Percentiles rank a stretch among this genome's conserved stretches.
These are phyloP conservation scores for Oxyura jamaicensis DNA, from an alignment of 2,113 vertebrate species.

Conservation along the genomic window DNA sequence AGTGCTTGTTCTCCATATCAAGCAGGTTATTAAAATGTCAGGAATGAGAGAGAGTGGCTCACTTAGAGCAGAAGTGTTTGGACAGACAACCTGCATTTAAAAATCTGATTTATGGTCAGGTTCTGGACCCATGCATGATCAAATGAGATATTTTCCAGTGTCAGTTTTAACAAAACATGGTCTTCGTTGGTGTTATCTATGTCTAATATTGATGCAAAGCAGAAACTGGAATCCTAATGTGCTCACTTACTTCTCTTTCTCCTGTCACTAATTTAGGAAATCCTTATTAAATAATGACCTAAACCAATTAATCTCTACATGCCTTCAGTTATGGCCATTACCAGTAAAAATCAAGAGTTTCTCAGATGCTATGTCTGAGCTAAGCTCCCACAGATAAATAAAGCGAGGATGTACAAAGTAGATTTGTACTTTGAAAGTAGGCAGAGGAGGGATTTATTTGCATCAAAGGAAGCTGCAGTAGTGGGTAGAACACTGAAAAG, in stretches of 20 bases:
- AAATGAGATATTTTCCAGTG: not conserved
- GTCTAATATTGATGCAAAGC: not conserved
- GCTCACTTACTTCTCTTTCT: slow-evolving; percentile 18
- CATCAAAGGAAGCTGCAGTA: slow-evolving; percentile 55
- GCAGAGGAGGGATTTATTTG: slow-evolving; percentile 59
- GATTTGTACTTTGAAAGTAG: slow-evolving; percentile 52
- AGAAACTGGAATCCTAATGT: slow-evolving; percentile 4
- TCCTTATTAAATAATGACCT: slow-evolving; percentile 32
- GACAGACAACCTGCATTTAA: slow-evolving; percentile 18
- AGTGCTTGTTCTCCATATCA: not conserved
- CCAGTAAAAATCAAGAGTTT: slow-evolving; percentile 21
- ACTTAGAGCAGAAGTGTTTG: slow-evolving; percentile 6
- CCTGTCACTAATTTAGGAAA: slow-evolving; percentile 31
- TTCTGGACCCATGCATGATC: not conserved
- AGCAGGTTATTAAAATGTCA: slow-evolving; percentile 46
- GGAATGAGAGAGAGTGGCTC: not conserved
- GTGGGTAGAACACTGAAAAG: slow-evolving; percentile 52
- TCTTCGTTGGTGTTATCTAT: slow-evolving; percentile 3
- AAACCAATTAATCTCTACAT: slow-evolving; percentile 23
- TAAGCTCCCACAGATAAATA: slow-evolving; percentile 24
- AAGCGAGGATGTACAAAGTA: slow-evolving; percentile 24
- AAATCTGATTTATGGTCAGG: not conserved
- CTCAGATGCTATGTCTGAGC: slow-evolving; percentile 37
- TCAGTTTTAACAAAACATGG: slow-evolving; percentile 26
- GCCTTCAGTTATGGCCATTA: not conserved